Evolutionary conservation across 2,888 invertebrate species (phyloP), one percentile per base, ranked within the genome.

Genomic region (Cerastis leucographa): DNA sequence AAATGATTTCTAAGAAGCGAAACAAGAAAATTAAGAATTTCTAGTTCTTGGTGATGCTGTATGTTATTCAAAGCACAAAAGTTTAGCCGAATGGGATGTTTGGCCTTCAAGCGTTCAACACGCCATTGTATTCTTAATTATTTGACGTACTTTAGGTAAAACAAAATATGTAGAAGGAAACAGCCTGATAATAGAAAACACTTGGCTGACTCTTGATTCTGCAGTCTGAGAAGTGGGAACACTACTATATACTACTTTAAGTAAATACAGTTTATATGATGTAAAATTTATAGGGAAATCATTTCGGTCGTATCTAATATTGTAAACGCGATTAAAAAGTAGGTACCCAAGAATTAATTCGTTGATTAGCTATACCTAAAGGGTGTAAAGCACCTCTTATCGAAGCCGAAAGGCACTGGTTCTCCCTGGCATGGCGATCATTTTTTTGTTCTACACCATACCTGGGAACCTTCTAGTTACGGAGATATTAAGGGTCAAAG

Each of bases 251-350:
- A 54, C 44, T 42, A n/a, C 17, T 3, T n/a, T 17, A 35, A 0
- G n/a, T 68, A 44, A 17, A 29, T 44, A 51, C 0, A n/a, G 4
- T 8, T 25, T 35, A 29, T 11, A 44, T 59, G 25, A 64, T 14
- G 22, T 29, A 12, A 51, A 61, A 61, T 68, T 62, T n/a, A 71
- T 79, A 61, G 19, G n/a, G 29, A 46, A 61, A 71, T 62, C 22
- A 17, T 78, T 78, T 61, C 22, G n/a, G 3, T 44, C n/a, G 4
- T 69, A 42, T 49, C 25, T 61, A 59, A 35, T 78, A 69, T 17
- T 71, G 44, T 35, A 79, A 54, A 62, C 79, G 62, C 44, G 29
- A 54, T 62, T 40, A 64, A 40, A 71, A 72, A 29, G 62, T 74
- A 29, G 19, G 40, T 72, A 29, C 14, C 19, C 12, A 46, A 54